Evolutionary conservation across 2,888 invertebrate genomes (phyloP), one percentile per base, ranked within the genome.

Genomic region (Dinocampus coccinellae): DNA sequence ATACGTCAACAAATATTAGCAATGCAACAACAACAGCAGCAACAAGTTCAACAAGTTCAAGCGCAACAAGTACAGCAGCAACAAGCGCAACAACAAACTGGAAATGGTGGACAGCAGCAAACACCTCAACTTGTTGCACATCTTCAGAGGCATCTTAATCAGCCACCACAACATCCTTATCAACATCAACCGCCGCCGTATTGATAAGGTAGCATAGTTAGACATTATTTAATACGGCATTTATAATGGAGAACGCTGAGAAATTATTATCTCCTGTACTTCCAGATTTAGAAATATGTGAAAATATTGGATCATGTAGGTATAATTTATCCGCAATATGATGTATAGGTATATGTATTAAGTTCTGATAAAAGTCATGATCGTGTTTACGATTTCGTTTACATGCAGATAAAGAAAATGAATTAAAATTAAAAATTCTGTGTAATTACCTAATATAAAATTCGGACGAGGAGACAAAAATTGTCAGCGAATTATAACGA

Each of bases 1-100:
- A 92, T 93, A 89, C 89, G 92, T 33, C 92, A 92, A 80, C 93
- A 93, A 84, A 91, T 93, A 90, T 86, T 93, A 79, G 93, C 92
- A 73, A 91, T 92, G 86, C 91, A 92, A 82, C 91, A 91, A 83
- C 91, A 91, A 26, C 81, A 80, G 88, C 87, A 92, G 80, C 92
- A 89, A 73, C 88, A 88, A 61, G 88, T 90, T 73, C 84, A 84
- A 39, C 83, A 83, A 47, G 47, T 47, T 1, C 47, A 47, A 16
- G 47, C 47, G 7, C 87, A 90, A 6, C 90, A 91, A 57, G 90
- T 91, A 52, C 87, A 86, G 16, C 89, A 87, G 60, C 88, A 88
- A 57, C 87, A 88, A 13, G 42, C n/a, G 58, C 85, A 85, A 36
- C 77, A 78, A 61, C 67, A 68, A 71, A 79, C 77, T 22, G 83